Base-by-base conservation (phyloP, 2,797 vertebrate species). In the Esox lucius region DNA sequence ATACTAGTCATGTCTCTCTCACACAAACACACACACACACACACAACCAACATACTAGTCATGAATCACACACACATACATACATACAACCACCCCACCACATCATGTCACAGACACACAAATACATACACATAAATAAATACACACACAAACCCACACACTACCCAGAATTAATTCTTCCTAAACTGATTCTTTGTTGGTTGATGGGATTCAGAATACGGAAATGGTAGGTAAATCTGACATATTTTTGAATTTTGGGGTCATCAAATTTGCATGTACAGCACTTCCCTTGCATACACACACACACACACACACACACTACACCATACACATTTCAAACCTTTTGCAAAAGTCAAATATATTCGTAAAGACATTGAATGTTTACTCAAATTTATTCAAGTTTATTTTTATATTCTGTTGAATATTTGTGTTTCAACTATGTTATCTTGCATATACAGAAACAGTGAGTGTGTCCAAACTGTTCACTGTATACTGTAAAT, bases 281-380 rank as follows among this genome's bases (percentile, higher is more conserved):
- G 81, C 83, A 70, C 24, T 11, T 67, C 19, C 22, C 11, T 69
- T 67, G 1, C 11, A 13, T 19, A 68, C n/a, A 22, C 71, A 48
- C 81, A 81, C 73, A 80, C 79, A 83, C 77, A 82, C 78, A 86
- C 78, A 66, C 75, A 75, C 76, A 76, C 28, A 31, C 28, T 31
- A 31, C 28, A 31, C 28, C 28, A 31, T 3, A 31, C 3, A 31
- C 28, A 31, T n/a, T n/a, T n/a, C n/a, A n/a, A n/a, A 31, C 1
- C 1, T 31, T 31, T 31, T 31, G 75, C 78, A 70, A 53, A 72
- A 75, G 68, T 78, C 49, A 51, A 51, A 51, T 49, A 51, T 51
- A 7, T 2, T 13, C 12, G 17, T 13, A 51, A 51, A 51, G 13
- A 13, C 17, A 3, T 51, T 3, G 51, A 49, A 13, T 9, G 49